Base-by-base conservation (phyloP, 2,888 invertebrate species). In the Lomographa bimaculata region DNA sequence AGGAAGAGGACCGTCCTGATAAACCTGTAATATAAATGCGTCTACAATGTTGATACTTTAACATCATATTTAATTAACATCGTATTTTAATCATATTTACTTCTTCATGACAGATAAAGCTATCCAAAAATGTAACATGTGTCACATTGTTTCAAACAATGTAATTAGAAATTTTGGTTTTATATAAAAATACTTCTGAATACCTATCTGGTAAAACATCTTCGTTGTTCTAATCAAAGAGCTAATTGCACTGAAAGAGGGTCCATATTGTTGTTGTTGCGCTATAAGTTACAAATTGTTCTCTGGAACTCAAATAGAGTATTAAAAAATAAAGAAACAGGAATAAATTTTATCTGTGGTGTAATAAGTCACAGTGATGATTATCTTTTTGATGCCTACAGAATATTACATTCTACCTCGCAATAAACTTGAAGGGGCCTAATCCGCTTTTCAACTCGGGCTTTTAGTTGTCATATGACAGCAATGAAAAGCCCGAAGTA, bases 391-490 rank as follows among this genome's bases (percentile, higher is more conserved):
- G 76, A 77, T 79, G 71, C 77, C 65, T 69, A 67, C 67, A 62
- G 72, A 79, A 80, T 81, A 82, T 81, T 80, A 77, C 79, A 77
- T n/a, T n/a, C 78, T 77, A 78, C 78, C 76, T 79, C 72, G 70
- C 74, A 77, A 80, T 78, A 81, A 83, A 84, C 81, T 84, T 83
- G 77, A n/a, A 78, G 75, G 75, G 73, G 69, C 78, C 72, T 83
- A 83, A 84, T 84, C 84, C 81, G 76, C 83, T 81, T 82, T 81
- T 71, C 72, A 75, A 83, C 76, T 80, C 72, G 57, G 76, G 77
- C 80, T 80, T 79, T 78, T 77, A 75, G 78, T 79, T 79, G 73
- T 74, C 78, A 79, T 84, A 83, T 84, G 82, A 84, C 81, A 82
- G 76, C n/a, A n/a, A n/a, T 63, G 70, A 73, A 65, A 73, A 75